A percentile compares a stretch with the other conserved stretches of the same genome.
These are phyloP conservation scores for Lasioglossum figueresi DNA, from an alignment of 2,888 invertebrate species.

Conservation along the genomic window DNA sequence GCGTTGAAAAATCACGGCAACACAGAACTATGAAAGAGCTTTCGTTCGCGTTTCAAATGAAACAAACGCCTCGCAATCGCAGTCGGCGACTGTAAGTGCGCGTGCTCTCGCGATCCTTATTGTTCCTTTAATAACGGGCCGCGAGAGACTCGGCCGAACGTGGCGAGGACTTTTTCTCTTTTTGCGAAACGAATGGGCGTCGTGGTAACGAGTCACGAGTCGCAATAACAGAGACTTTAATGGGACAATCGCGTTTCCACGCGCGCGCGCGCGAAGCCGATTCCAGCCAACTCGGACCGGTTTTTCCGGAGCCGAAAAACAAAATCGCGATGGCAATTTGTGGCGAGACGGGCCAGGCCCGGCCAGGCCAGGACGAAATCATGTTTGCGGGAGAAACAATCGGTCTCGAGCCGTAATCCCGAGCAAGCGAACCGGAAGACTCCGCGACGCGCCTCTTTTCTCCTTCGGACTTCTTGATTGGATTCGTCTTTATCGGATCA, in stretches of 20 bases:
- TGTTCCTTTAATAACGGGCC: slow-evolving; percentile 36
- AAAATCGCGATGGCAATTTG: not conserved
- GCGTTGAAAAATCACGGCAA: slow-evolving; percentile 16
- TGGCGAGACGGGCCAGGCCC: not conserved
- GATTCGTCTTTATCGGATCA: slow-evolving; percentile 49
- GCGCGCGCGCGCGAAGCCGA: not conserved
- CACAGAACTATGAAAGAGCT: slow-evolving; percentile 25
- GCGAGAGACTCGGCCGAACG: not conserved
- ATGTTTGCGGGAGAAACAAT: slow-evolving; percentile 2
- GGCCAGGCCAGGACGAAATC: not conserved
- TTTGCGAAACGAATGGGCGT: not conserved
- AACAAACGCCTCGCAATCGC: slow-evolving; percentile 3
- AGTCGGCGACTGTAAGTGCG: slow-evolving; percentile 16
- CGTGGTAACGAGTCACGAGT: slow-evolving; percentile 6
- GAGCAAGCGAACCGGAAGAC: not conserved
- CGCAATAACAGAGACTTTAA: not conserved
- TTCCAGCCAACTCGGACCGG: not conserved
- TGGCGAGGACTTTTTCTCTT: not conserved
- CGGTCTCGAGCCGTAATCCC: not conserved
- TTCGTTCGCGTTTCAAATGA: not conserved
- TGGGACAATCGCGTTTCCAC: slow-evolving; percentile 1
- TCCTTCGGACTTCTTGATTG: slow-evolving; percentile 42
- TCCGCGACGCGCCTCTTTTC: slow-evolving; percentile 21
- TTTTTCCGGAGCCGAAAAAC: not conserved
- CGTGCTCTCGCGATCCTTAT: slow-evolving; percentile 35